These are phyloP conservation scores for Aratinga solstitialis DNA, from an alignment of 2,797 vertebrate genomes.

Conservation along the genomic window DNA sequence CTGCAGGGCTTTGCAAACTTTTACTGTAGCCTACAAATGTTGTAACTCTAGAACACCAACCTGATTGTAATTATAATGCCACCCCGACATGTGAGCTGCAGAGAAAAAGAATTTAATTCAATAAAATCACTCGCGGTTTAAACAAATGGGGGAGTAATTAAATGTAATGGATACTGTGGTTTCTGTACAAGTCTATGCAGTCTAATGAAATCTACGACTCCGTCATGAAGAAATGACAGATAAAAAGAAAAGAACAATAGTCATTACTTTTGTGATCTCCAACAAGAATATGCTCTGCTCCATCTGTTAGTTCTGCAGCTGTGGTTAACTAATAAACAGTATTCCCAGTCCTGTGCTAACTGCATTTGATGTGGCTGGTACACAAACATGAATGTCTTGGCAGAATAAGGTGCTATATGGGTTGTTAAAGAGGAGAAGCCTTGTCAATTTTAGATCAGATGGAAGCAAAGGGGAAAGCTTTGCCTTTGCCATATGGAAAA, in stretches of 20 bases:
- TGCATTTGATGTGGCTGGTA: constrained; percentile 19
- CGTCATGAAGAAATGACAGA: not conserved
- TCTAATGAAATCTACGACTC: not conserved
- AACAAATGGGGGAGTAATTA: not conserved
- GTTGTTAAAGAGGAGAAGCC: constrained; percentile 13
- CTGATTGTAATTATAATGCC: not conserved
- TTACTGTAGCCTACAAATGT: not conserved
- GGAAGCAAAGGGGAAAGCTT: constrained; percentile 3
- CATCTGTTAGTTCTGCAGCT: constrained; percentile 61
- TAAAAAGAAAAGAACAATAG: constrained; percentile 4
- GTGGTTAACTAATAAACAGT: constrained; percentile 63
- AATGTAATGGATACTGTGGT: not conserved
- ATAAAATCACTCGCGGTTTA: not conserved
- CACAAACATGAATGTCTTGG: constrained; percentile 55
- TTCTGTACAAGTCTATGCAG: not conserved
- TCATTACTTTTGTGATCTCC: constrained; percentile 30
- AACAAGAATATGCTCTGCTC: not conserved
- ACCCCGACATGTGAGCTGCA: not conserved
- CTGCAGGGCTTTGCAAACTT: not conserved
- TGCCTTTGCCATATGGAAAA: constrained; percentile 5
- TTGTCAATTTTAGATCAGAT: not conserved
- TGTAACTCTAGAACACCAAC: not conserved
- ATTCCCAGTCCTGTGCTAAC: constrained; percentile 43
- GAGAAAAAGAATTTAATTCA: constrained; percentile 13
- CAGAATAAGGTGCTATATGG: constrained; percentile 17